These are phyloP conservation scores for Erythrolamprus reginae DNA, from an alignment of 2,113 vertebrate species.

Conservation along the genomic window DNA sequence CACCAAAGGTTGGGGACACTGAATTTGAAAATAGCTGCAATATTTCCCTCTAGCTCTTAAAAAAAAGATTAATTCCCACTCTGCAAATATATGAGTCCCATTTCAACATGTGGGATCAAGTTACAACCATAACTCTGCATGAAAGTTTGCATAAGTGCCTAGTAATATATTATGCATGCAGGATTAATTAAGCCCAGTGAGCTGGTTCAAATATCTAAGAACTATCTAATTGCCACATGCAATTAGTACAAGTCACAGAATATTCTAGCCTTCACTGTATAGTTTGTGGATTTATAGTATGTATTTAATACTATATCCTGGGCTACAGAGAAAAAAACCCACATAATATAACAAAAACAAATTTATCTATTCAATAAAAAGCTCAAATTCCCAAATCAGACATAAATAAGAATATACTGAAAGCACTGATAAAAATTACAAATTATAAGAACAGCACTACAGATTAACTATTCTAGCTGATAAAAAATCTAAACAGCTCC, in stretches of 20 bases:
- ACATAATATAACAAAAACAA: not conserved
- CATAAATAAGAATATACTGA: not conserved
- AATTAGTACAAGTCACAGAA: slow-evolving; percentile 5
- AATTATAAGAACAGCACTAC: not conserved
- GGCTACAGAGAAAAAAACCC: not conserved
- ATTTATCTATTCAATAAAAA: not conserved
- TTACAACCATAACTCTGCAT: not conserved
- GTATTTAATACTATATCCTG: not conserved
- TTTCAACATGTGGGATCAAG: not conserved
- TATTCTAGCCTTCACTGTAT: not conserved
- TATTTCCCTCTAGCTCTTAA: not conserved
- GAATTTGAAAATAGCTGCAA: not conserved
- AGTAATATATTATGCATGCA: not conserved
- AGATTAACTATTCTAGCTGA: not conserved
- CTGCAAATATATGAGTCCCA: not conserved
- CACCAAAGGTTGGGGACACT: not conserved
- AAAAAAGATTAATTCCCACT: fast-evolving
- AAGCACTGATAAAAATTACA: not conserved
- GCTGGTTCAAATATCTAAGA: not conserved
- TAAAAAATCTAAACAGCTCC: not conserved
- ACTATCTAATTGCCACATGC: not conserved
- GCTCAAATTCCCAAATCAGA: not conserved
- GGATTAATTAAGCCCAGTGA: slow-evolving; percentile 10
- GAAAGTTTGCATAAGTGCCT: not conserved
- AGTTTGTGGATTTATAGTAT: not conserved